These are phyloP conservation scores for Suricata suricatta DNA, from an alignment of 2,113 vertebrate genomes.

Conservation along the genomic window DNA sequence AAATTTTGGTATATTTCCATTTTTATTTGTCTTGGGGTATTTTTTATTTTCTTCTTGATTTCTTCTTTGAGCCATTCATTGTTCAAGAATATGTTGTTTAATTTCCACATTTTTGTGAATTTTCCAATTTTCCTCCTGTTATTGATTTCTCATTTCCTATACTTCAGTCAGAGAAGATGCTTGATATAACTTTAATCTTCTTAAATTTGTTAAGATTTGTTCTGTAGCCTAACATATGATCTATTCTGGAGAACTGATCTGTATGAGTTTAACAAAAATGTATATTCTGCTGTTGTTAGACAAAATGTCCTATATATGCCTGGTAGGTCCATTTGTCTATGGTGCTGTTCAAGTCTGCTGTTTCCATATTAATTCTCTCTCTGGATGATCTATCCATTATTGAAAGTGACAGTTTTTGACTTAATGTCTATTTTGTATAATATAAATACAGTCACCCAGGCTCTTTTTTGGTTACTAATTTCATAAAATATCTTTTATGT, in stretches of 20 bases:
- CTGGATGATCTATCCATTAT: not conserved
- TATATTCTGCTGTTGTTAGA: not conserved
- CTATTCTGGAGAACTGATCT: not conserved
- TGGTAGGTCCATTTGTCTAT: not conserved
- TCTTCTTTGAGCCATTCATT: not conserved
- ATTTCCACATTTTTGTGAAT: not conserved
- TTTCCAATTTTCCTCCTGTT: not conserved
- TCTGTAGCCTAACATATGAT: not conserved
- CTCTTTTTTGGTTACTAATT: not conserved
- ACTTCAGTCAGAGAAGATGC: not conserved
- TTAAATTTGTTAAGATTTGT: not conserved
- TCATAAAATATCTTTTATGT: not conserved
- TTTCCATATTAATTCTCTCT: not conserved
- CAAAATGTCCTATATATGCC: not conserved
- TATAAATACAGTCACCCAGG: not conserved
- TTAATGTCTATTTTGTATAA: not conserved
- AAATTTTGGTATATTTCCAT: not conserved
- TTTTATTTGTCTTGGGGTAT: not conserved
- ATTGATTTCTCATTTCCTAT: not conserved
- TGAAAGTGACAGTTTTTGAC: not conserved
- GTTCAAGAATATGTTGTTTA: not conserved
- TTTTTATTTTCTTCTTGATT: not conserved
- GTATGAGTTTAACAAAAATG: not conserved
- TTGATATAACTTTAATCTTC: not conserved
- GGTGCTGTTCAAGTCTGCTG: not conserved